Conservation (phyloP, 1,140 invertebrate genomes). For the Microplitis mediator region DNA sequence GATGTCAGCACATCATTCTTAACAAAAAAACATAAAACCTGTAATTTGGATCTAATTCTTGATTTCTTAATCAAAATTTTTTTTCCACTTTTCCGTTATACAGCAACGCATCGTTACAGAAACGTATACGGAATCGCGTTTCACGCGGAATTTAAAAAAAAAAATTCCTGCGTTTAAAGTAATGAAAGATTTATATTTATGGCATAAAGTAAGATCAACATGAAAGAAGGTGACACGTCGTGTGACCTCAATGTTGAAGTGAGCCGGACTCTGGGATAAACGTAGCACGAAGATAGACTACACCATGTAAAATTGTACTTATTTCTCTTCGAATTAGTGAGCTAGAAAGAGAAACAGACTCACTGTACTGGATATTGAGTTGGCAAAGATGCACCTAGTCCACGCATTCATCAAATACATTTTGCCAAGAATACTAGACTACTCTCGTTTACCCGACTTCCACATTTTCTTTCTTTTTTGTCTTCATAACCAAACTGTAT, state of each 20-base stretch:
- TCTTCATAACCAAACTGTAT: neutral
- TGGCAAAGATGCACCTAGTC: conserved; percentile 4
- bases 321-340: neutral
- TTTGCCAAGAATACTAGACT: neutral
- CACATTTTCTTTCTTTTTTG: no score
- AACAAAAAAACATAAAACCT: no score
- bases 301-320: neutral
- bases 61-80: no score
- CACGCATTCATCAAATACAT: neutral
- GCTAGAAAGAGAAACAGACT: neutral
- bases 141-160: neutral
- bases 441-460: neutral
- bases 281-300: no score
- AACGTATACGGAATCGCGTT: no score
- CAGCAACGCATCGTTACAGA: no score
- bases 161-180: conserved; percentile 1
- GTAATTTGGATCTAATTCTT: no score
- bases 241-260: conserved; percentile 2
- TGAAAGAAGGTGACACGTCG: neutral
- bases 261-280: neutral
- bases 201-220: conserved; percentile 21
- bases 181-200: conserved; percentile 27
- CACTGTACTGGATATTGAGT: neutral
- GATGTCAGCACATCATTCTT: no score
- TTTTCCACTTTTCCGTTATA: no score